phyloP scores from a whole-genome alignment of 2,888 invertebrate species.

The Cephus pygmeus region DNA sequence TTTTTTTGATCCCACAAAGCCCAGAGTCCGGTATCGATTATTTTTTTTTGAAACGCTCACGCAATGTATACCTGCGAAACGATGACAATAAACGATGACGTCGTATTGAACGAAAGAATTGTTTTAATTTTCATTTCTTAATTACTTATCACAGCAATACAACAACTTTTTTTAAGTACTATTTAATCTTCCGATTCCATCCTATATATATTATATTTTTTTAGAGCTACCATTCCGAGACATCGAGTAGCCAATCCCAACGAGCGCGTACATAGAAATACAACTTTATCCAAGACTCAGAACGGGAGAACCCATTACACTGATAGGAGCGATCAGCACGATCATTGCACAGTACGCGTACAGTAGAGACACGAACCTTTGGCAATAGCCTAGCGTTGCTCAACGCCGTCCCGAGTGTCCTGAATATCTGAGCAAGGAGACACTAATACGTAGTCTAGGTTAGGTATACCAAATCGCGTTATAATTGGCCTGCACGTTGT shows the following conservation, averaged over 20 bases:
- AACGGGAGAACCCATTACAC: not conserved
- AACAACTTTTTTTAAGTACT: not conserved
- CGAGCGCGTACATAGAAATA: conserved; percentile 4
- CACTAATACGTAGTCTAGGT: conserved; percentile 48
- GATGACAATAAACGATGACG: conserved; percentile 3
- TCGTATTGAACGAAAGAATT: not conserved
- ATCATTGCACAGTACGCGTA: conserved; percentile 2
- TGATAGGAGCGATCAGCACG: not conserved
- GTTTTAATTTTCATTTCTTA: not conserved
- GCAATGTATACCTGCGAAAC: conserved; percentile 1
- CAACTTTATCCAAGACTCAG: not conserved
- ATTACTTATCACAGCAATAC: not conserved
- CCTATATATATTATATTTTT: not conserved
- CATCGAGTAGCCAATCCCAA: conserved; percentile 19
- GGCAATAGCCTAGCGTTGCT: conserved; percentile 53
- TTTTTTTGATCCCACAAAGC: not conserved
- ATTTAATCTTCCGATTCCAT: not conserved
- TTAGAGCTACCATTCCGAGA: conserved; percentile 4
- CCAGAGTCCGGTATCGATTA: not conserved
- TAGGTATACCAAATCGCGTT: conserved; percentile 41
- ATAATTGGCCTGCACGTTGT: conserved; percentile 62
- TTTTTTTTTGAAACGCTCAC: not conserved
- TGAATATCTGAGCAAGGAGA: conserved; percentile 59
- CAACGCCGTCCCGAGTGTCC: conserved; percentile 50
- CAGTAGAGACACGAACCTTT: conserved; percentile 36